Evolutionary conservation across 2,113 vertebrate species (phyloP).

Genomic region (Peromyscus leucopus): DNA sequence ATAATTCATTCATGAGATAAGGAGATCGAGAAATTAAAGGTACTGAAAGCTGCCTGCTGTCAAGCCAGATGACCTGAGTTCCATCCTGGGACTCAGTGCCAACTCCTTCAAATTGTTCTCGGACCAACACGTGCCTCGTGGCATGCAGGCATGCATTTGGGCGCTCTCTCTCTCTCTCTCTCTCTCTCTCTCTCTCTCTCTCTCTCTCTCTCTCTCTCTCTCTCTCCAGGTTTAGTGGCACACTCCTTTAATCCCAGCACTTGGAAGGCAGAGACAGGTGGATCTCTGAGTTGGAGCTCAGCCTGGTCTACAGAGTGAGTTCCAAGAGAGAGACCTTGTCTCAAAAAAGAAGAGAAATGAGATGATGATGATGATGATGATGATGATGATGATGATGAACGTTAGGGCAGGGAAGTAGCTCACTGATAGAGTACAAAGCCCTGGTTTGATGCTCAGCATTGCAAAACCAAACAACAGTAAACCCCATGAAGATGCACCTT

Average conservation of each 20-base stretch:
- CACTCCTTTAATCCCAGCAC: background rate
- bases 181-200: too few relatives aligned
- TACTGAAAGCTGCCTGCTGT: background rate
- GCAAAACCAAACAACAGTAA: background rate
- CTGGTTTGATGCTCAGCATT: background rate
- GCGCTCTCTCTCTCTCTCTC: background rate
- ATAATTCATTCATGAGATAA: constrained; percentile 24
- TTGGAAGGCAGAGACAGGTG: background rate
- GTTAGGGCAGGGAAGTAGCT: background rate
- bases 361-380: background rate
- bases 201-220: too few relatives aligned
- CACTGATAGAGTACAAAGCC: background rate
- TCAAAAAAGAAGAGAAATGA: background rate
- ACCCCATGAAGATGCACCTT: background rate
- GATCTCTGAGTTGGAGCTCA: background rate
- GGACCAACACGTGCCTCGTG: too few relatives aligned
- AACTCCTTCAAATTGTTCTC: background rate
- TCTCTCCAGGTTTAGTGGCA: background rate
- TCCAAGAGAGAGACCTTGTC: background rate
- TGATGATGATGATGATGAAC: background rate
- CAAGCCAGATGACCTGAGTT: background rate
- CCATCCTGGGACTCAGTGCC: background rate
- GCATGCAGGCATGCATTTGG: background rate
- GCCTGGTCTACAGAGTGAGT: background rate
- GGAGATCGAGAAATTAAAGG: constrained; percentile 5